Conservation (phyloP, 2,888 invertebrate species). For the Erpobdella octoculata region DNA sequence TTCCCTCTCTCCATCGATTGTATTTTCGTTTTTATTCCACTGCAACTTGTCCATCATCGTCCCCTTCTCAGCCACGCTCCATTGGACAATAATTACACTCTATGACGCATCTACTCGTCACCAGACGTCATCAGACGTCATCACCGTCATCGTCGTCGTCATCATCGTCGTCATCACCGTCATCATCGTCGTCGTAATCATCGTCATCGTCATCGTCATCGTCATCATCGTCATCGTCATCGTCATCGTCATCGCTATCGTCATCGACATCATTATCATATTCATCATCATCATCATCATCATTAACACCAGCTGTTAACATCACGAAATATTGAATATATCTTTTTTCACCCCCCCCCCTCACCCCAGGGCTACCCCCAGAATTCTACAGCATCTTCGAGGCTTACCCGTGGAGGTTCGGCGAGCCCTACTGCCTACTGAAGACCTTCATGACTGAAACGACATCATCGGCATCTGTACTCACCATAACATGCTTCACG, state of each 20-base stretch:
- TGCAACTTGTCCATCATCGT: no score
- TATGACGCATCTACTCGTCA: no score
- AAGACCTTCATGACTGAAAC: constrained; percentile 54
- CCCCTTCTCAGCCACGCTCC: no score
- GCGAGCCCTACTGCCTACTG: constrained; percentile 52
- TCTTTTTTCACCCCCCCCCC: not conserved
- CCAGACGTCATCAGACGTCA: no score
- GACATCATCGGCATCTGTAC: constrained; percentile 78
- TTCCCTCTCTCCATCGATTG: no score
- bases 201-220: not conserved
- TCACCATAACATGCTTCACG: constrained; percentile 85
- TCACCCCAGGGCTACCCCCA: constrained; percentile 50
- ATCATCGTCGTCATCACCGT: not conserved
- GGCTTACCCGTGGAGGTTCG: constrained; percentile 53
- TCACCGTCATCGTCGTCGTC: not conserved
- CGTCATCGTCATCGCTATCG: not conserved
- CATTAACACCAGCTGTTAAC: not conserved
- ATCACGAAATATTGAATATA: no score
- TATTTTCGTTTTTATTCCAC: no score
- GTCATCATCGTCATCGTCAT: not conserved
- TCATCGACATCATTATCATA: not conserved
- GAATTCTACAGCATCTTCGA: constrained; percentile 54
- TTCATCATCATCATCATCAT: not conserved
- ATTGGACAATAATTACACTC: no score
- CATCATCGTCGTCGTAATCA: not conserved